Percentiles rank a stretch among this genome's conserved stretches.
Conservation (phyloP, 2,888 invertebrate genomes). For the Xylophagus ater region DNA sequence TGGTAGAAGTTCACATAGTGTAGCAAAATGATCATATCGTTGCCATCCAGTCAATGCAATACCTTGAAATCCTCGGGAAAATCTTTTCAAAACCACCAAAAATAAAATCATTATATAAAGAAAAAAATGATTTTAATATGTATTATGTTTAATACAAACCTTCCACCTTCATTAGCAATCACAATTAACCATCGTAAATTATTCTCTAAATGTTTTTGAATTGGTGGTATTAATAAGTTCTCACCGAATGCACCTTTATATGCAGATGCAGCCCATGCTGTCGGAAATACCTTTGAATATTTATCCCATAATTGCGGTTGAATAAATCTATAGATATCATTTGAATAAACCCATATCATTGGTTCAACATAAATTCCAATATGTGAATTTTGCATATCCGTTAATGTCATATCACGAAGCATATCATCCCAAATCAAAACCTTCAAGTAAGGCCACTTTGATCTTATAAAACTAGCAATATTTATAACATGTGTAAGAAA, state of each 20-base stretch:
- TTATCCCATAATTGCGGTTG: conserved; percentile 51
- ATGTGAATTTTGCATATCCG: conserved; percentile 48
- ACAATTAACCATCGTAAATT: conserved; percentile 58
- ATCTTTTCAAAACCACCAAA: conserved; percentile 20
- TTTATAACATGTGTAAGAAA: conserved; percentile 51
- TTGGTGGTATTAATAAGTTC: conserved; percentile 53
- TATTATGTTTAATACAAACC: conserved; percentile 25
- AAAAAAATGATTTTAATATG: neutral
- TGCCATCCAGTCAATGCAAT: conserved; percentile 37
- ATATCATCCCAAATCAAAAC: conserved; percentile 75
- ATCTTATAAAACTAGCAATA: conserved; percentile 48
- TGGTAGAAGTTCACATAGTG: conserved; percentile 55
- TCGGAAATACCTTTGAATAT: conserved; percentile 53
- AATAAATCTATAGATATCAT: conserved; percentile 52
- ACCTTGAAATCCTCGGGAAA: conserved; percentile 35
- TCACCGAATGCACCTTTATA: conserved; percentile 69
- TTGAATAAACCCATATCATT: conserved; percentile 73
- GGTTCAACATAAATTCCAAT: conserved; percentile 60
- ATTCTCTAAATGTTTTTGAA: conserved; percentile 57
- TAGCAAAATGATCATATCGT: conserved; percentile 58
- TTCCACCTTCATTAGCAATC: conserved; percentile 47
- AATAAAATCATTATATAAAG: neutral
- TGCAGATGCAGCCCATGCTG: conserved; percentile 62
- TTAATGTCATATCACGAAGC: conserved; percentile 52
- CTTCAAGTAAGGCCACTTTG: conserved; percentile 46